Conservation (phyloP, 2,888 invertebrate genomes). For the Caenorhabditis zanzibari region DNA sequence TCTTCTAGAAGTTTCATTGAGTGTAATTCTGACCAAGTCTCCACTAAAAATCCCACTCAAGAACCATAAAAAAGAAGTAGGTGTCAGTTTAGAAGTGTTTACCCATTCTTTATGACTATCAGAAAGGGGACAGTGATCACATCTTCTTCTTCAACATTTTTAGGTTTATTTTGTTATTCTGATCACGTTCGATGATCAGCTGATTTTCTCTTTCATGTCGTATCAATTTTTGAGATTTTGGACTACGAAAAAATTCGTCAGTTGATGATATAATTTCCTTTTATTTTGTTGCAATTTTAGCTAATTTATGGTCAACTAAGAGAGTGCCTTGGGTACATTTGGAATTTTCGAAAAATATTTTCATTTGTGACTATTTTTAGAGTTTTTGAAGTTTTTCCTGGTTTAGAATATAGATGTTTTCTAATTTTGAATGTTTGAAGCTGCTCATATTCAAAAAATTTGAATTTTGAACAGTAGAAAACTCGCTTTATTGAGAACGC, state of each 20-base stretch:
- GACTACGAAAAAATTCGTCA: no score
- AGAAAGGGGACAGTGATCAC: constrained; percentile 23
- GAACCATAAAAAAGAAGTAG: not conserved
- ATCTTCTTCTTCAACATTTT: not conserved
- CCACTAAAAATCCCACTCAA: no score
- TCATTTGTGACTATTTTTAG: no score
- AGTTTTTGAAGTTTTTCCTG: no score
- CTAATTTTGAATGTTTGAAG: no score
- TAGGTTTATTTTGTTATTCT: constrained; percentile 15
- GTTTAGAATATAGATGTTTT: no score
- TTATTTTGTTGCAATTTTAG: not conserved
- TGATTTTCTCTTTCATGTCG: not conserved
- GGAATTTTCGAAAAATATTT: constrained; percentile 4
- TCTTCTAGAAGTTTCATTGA: no score
- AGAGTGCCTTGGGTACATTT: not conserved
- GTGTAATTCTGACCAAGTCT: constrained; percentile 11
- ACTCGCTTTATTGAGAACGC: no score
- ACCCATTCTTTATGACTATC: not conserved
- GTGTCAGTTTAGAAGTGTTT: constrained; percentile 6
- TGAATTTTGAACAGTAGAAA: no score
- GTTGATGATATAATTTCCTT: no score
- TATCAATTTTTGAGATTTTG: constrained; percentile 1
- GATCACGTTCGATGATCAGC: constrained; percentile 15
- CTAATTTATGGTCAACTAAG: not conserved
- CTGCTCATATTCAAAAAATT: no score